Conservation (phyloP, 2,797 vertebrate genomes). For the Syncerus caffer region DNA sequence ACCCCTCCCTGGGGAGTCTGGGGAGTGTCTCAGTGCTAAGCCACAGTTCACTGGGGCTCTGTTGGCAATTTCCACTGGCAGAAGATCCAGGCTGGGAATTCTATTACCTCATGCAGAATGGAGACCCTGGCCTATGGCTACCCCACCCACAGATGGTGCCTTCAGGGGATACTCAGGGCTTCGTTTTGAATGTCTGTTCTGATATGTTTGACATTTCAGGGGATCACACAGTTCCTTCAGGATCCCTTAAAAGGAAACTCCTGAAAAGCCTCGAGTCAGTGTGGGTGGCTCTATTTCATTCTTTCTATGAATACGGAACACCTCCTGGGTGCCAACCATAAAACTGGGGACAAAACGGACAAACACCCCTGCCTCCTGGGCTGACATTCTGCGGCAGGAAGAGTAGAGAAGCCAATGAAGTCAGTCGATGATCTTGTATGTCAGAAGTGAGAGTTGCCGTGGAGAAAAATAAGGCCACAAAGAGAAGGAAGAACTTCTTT, state of each 20-base stretch:
- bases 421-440: neutral
- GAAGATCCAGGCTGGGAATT: neutral
- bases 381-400: neutral
- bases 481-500: neutral
- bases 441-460: neutral
- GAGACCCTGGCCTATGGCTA: neutral
- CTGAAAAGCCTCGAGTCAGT: neutral
- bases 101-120: neutral
- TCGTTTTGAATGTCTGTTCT: neutral
- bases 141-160: neutral
- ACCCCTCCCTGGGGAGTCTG: neutral
- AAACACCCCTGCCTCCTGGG: neutral
- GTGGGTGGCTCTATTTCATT: neutral
- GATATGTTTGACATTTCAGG: neutral
- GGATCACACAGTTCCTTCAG: neutral
- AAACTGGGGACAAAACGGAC: neutral
- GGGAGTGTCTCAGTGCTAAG: neutral
- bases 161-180: neutral
- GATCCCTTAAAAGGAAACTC: neutral
- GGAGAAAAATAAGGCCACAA: neutral
- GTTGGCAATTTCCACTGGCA: neutral
- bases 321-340: neutral
- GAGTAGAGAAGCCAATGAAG: neutral
- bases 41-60: neutral
- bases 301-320: neutral